Evolutionary conservation across 2,888 invertebrate species (phyloP), one percentile per base, ranked within the genome.

Genomic region (Tetranychus truncatus): DNA sequence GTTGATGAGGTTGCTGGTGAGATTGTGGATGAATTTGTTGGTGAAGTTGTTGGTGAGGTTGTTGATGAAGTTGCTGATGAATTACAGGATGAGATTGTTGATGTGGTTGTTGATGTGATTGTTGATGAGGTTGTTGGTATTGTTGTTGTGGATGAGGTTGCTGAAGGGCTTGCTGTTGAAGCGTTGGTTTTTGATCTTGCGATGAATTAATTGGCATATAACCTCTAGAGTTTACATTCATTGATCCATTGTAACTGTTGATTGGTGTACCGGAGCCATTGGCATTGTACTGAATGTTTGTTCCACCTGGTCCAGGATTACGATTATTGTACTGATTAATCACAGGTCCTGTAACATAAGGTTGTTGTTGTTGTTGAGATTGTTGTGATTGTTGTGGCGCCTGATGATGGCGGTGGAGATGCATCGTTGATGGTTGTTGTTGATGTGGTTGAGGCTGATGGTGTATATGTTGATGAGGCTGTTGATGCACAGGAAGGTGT

Each of bases 211-310:
- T 24, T 69, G 69, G 69, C 69, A 69, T 69, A 69, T 69, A 69
- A 20, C 11, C 34, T 20, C 69, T 21, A 18, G 20, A 11, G 34
- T 24, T 24, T 11, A 24, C 21, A 6, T 3, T 21, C 20, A 24
- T 69, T 20, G 69, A 24, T 20, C 69, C 69, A 69, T 69, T 21
- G 20, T 24, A 69, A 69, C 34, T 69, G 69, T 20, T 69, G 20
- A 18, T 8, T 20, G 66, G 18, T 66, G 66, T 18, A 69, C 69
- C n/a, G 20, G 20, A 20, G 2, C 24, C 21, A 69, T 69, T 69
- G 6, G 69, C 11, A 24, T 21, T 21, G 20, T 24, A 20, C 5
- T 24, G 11, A 69, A 18, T 21, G 20, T 24, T 24, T 11, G 20
- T 24, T 24, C 20, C 20, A 21, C 21, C 44, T 34, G 11, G 11